These are phyloP conservation scores for Ispidina lecontei DNA, from an alignment of 2,797 vertebrate genomes.

Conservation along the genomic window DNA sequence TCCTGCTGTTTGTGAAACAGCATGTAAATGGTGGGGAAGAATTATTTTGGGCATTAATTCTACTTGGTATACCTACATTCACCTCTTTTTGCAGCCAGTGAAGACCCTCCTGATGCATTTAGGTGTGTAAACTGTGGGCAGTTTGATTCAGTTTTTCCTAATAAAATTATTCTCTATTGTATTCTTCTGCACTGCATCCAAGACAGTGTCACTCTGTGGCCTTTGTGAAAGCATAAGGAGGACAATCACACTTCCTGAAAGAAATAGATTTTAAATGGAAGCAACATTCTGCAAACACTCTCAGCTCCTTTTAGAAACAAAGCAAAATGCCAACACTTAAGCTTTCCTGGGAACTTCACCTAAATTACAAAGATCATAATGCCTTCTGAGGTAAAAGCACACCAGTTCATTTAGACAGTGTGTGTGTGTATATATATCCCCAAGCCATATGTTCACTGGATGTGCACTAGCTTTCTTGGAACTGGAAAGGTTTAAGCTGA, in stretches of 20 bases:
- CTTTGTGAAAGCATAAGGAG: not conserved
- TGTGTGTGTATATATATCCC: not conserved
- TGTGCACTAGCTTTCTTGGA: slow-evolving; percentile 15
- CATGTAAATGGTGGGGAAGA: not conserved
- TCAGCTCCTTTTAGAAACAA: slow-evolving; percentile 18
- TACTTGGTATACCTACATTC: not conserved
- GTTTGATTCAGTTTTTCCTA: not conserved
- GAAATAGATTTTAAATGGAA: not conserved
- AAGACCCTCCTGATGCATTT: not conserved
- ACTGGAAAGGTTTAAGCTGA: slow-evolving; percentile 6
- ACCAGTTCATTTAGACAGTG: slow-evolving; percentile 7
- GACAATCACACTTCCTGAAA: not conserved
- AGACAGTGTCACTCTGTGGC: not conserved
- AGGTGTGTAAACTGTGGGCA: not conserved
- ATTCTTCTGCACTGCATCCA: not conserved
- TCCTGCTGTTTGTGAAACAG: not conserved
- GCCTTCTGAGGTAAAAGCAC: not conserved
- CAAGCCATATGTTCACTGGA: slow-evolving; percentile 27
- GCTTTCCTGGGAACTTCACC: not conserved
- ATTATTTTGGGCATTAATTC: not conserved
- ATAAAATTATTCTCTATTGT: not conserved
- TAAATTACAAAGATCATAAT: slow-evolving; percentile 1
- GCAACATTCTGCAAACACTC: not conserved
- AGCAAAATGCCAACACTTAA: not conserved
- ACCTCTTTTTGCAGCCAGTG: not conserved